Evolutionary conservation across 35 echinoderm and acorn worm genomes (phyloP), one percentile per base, ranked within the genome.

Genomic region (Heliocidaris tuberculata): DNA sequence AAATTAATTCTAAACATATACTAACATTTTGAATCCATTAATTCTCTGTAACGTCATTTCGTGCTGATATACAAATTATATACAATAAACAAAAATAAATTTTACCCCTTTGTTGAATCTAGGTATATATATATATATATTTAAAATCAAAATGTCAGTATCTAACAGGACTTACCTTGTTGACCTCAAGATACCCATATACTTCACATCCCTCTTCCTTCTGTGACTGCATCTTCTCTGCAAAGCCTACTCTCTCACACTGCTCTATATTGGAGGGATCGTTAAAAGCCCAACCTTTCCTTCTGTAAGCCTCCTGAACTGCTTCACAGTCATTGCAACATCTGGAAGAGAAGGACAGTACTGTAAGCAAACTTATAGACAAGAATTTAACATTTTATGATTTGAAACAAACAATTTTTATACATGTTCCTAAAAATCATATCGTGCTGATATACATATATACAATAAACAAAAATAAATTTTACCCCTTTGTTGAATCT

Each of bases 321-420:
- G 96, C 96, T 30, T 99, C 98, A 96, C 98, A 99, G 29, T 92
- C 95, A 95, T 99, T 99, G 35, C 98, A 99, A 93, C 98, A 99
- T 94, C 98, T 99, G 78, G 4, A 86, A 94, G 7, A 65, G 31
- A 32, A 92, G 71, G 6, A 32, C n/a, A 30, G 70, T 31, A 96
- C 19, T n/a, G 13, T 16, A 94, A 65, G 31, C 61, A 31, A 42
- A 42, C 35, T 42, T 42, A 42, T 42, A 15, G 32, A 16, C 31
- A 50, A 15, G 24, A 61, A 2, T 42, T 42, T 42, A 24, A 30
- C 1, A 85, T 2, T 24, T 85, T 24, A 85, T 42, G 35, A 42
- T 42, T 42, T 0, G 35, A 3, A 42, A 47, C 9, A 95, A n/a
- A 49, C 47, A n/a, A 3, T 6, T 30, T 47, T 47, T 8, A 21